Conservation (phyloP, 35 echinoderm and acorn worm species). For the Hemicentrotus pulcherrimus region DNA sequence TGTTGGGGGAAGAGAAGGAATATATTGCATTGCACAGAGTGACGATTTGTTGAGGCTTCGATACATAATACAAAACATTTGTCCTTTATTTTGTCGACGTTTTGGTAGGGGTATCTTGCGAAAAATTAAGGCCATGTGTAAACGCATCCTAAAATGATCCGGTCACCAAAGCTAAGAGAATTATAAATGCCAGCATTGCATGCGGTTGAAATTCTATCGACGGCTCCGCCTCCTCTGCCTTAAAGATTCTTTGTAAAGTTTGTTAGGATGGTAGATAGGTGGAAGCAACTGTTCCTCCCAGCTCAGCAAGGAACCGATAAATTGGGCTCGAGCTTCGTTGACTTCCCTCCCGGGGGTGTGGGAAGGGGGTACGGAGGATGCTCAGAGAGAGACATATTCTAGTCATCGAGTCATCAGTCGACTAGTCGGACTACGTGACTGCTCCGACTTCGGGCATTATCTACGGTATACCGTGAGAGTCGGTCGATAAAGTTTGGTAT, state of each 20-base stretch:
- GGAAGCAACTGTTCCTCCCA: background rate
- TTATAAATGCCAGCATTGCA: background rate
- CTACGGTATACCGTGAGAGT: background rate
- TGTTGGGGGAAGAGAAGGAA: background rate
- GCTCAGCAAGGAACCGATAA: background rate
- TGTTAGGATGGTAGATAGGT: background rate
- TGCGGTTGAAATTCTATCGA: background rate
- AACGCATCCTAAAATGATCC: background rate
- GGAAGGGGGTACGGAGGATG: background rate
- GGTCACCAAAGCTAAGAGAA: background rate
- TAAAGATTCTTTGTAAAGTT: background rate
- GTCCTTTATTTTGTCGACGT: background rate
- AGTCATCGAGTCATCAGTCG: background rate
- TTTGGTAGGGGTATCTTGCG: background rate
- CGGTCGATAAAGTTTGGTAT: background rate
- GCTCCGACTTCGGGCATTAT: background rate
- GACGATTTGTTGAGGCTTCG: background rate
- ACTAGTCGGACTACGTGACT: background rate
- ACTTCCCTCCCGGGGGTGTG: background rate
- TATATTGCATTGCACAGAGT: background rate
- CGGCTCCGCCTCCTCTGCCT: background rate
- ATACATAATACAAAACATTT: background rate
- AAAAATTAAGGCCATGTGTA: background rate
- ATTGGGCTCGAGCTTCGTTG: background rate
- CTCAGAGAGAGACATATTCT: background rate